These are phyloP conservation scores for Tipula unca DNA, from an alignment of 2,888 invertebrate genomes.

Conservation along the genomic window DNA sequence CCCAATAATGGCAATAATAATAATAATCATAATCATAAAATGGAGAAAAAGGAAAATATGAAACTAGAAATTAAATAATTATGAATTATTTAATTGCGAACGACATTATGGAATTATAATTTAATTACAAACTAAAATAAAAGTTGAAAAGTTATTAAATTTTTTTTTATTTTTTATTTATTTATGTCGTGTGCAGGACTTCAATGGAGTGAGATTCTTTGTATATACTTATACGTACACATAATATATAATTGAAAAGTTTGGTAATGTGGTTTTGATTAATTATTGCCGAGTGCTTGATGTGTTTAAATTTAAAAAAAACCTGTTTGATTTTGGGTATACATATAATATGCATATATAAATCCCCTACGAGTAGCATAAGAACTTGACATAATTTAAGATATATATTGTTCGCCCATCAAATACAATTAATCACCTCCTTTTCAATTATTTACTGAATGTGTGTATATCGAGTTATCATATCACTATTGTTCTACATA, in stretches of 20 bases:
- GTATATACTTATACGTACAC: background rate
- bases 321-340: background rate
- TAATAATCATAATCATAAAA: background rate
- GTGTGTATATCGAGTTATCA: background rate
- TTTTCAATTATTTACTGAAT: background rate
- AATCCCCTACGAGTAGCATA: background rate
- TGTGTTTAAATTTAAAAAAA: background rate
- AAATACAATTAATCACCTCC: background rate
- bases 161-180: background rate
- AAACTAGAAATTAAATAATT: conserved; percentile 8
- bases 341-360: background rate
- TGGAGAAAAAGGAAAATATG: background rate
- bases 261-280: background rate
- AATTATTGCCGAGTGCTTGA: background rate
- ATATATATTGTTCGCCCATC: background rate
- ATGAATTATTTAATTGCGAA: background rate
- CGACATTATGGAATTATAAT: background rate
- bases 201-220: background rate
- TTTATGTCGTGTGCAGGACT: background rate
- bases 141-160: background rate
- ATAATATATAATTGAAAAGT: background rate
- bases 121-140: background rate
- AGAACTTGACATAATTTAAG: background rate
- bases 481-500: background rate
- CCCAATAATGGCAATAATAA: background rate